These are phyloP conservation scores for Nudaria mundana DNA, from an alignment of 2,888 invertebrate species.

Conservation along the genomic window DNA sequence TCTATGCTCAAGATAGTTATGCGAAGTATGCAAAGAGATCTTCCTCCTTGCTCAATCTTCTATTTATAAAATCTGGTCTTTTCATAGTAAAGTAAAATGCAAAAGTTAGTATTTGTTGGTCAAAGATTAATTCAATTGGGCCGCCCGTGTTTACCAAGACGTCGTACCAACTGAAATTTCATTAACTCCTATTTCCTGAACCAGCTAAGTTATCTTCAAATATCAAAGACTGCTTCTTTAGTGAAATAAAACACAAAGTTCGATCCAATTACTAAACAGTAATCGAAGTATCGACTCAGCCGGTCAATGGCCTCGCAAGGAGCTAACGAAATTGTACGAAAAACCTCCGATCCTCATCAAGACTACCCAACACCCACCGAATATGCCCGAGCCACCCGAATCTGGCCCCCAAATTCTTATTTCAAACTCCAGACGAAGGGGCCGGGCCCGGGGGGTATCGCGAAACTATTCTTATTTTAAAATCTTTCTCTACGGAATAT, in stretches of 20 bases:
- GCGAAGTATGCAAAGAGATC: no score
- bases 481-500: conserved; percentile 80
- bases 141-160: conserved; percentile 17
- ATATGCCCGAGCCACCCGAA: conserved; percentile 69
- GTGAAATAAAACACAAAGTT: conserved; percentile 36
- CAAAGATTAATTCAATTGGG: conserved; percentile 27
- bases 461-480: conserved; percentile 81
- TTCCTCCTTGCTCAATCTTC: no score
- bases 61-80: no score
- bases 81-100: no score
- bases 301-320: conserved; percentile 66
- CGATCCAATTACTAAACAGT: conserved; percentile 71
- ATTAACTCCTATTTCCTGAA: conserved; percentile 43
- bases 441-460: conserved; percentile 61
- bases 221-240: conserved; percentile 18
- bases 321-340: conserved; percentile 78
- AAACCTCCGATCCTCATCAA: conserved; percentile 78
- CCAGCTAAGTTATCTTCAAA: conserved; percentile 26
- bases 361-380: conserved; percentile 69
- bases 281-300: conserved; percentile 71
- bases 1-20: no score
- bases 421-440: conserved; percentile 76
- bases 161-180: conserved; percentile 39
- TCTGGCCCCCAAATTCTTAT: conserved; percentile 78
- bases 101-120: no score